Percentiles rank a stretch among this genome's conserved stretches.
These are phyloP conservation scores for Lota lota DNA, from an alignment of 2,113 vertebrate genomes.

Conservation along the genomic window DNA sequence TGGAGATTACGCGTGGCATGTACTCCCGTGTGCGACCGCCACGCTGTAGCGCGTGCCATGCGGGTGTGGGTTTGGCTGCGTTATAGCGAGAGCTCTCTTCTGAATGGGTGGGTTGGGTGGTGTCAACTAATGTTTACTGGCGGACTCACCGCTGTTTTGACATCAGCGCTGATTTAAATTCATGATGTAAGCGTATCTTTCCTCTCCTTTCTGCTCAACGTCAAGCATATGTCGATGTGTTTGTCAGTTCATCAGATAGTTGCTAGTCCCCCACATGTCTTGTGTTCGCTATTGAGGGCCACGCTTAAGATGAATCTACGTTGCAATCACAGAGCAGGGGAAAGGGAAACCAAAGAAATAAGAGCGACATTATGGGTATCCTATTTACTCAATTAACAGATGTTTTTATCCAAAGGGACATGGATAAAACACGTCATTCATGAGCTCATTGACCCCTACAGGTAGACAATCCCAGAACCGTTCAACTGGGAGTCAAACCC, in stretches of 20 bases:
- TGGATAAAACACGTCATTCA: no score
- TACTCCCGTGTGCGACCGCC: constrained; percentile 38
- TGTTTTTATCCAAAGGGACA: no score
- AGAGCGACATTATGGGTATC: no score
- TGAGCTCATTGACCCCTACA: no score
- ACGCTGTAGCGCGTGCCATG: constrained; percentile 37
- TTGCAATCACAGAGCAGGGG: no score
- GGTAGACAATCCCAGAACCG: no score
- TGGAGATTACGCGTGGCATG: constrained; percentile 24
- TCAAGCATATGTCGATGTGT: constrained; percentile 20
- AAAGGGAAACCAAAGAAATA: no score
- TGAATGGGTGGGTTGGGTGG: constrained; percentile 35
- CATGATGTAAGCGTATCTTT: constrained; percentile 51
- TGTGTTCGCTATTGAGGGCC: no score
- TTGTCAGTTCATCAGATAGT: no score
- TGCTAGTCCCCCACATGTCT: no score
- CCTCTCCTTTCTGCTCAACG: constrained; percentile 34
- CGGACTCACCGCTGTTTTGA: constrained; percentile 47
- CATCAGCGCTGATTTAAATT: constrained; percentile 48
- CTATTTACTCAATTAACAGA: no score
- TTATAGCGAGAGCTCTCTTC: background rate
- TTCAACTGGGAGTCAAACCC: background rate
- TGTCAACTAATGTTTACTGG: constrained; percentile 46
- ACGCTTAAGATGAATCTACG: no score
- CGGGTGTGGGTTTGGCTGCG: constrained; percentile 47